Evolutionary conservation across 2,888 invertebrate genomes (phyloP).

Genomic region (Sabellastarte sp.): DNA sequence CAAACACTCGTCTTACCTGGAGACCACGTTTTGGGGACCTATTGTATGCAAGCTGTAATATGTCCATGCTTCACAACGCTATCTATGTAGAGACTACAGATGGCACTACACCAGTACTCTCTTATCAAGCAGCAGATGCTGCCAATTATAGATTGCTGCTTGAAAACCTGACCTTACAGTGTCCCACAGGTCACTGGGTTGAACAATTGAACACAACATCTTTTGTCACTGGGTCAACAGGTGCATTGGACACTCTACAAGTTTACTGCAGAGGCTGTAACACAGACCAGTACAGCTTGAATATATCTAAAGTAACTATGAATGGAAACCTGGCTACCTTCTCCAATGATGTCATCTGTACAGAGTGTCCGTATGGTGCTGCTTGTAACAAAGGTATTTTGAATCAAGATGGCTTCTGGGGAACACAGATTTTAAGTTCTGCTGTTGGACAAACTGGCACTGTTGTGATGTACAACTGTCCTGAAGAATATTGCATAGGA

Average conservation of each 20-base stretch:
- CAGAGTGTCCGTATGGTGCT: conserved; percentile 15
- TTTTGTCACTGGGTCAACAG: background rate
- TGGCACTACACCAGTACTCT: conserved; percentile 6
- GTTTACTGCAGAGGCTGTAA: conserved; percentile 12
- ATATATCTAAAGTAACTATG: conserved; percentile 1
- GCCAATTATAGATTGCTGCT: conserved; percentile 1
- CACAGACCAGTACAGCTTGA: conserved; percentile 13
- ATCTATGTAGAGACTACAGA: background rate
- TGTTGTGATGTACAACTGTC: conserved; percentile 19
- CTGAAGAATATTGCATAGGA: conserved; percentile 21
- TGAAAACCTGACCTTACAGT: conserved; percentile 3
- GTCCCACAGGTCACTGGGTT: conserved; percentile 5
- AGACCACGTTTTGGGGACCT: conserved; percentile 9
- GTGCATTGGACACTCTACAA: conserved; percentile 9
- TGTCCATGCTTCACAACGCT: conserved; percentile 2
- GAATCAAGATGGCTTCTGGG: conserved; percentile 18
- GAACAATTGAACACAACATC: conserved; percentile 12
- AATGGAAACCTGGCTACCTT: background rate
- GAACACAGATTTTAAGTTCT: too few relatives aligned
- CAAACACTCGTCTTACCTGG: background rate
- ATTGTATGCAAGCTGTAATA: conserved; percentile 10
- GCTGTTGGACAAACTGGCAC: background rate
- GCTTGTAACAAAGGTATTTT: conserved; percentile 10
- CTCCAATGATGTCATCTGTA: conserved; percentile 1
- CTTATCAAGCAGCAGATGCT: conserved; percentile 13